Conservation (phyloP, 2,113 vertebrate genomes). For the Orientallactaga bullata region DNA sequence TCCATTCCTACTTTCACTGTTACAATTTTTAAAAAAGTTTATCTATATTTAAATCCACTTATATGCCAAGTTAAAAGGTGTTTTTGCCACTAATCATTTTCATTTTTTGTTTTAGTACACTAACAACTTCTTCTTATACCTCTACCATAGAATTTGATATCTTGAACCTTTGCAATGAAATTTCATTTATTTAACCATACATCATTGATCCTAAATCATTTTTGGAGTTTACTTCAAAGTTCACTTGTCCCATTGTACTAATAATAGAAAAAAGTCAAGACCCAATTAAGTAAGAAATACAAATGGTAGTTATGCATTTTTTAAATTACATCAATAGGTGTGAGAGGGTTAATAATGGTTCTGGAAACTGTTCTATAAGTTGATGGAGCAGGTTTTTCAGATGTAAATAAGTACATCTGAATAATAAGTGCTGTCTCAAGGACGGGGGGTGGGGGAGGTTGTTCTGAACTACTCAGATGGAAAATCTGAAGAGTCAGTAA, state of each 20-base stretch:
- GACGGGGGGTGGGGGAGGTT: neutral
- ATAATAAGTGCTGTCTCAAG: too few relatives aligned
- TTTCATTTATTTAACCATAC: neutral
- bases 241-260: neutral
- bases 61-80: neutral
- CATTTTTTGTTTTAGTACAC: neutral
- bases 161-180: neutral
- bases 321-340: neutral
- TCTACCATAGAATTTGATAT: neutral
- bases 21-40: neutral
- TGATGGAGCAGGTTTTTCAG: neutral
- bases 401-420: neutral
- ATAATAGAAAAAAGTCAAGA: neutral
- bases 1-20: neutral
- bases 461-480: neutral
- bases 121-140: neutral
- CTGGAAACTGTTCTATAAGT: neutral
- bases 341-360: neutral
- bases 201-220: neutral
- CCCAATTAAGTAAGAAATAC: neutral
- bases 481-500: neutral
- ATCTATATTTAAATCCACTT: neutral
- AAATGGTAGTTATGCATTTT: neutral
- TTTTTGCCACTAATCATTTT: fast-evolving
- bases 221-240: neutral